A percentile compares a stretch with the other conserved stretches of the same genome.
phyloP scores from a whole-genome alignment of 2,113 vertebrate species.

The Kryptolebias marmoratus region DNA sequence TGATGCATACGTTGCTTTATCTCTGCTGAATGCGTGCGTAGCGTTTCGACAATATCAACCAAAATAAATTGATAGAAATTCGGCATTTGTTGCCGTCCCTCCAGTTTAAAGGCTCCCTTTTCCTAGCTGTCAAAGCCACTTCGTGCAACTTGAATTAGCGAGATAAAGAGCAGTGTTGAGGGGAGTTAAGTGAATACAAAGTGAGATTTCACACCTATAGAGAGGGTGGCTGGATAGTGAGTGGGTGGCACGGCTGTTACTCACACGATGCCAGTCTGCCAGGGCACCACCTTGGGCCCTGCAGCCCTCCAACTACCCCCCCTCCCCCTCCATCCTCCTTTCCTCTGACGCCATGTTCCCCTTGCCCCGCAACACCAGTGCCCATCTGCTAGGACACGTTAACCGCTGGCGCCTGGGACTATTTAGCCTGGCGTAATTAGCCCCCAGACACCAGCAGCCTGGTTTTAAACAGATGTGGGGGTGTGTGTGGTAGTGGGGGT shows the following conservation, averaged over 20 bases:
- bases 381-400: constrained; percentile 78
- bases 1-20: background rate
- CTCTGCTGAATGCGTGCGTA: background rate
- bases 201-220: constrained; percentile 78
- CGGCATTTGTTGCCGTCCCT: constrained; percentile 3
- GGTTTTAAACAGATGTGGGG: constrained; percentile 81
- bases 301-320: constrained; percentile 12
- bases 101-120: constrained; percentile 2
- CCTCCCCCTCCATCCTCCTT: constrained; percentile 32
- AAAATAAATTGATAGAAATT: constrained; percentile 6
- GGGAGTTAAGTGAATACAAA: constrained; percentile 60
- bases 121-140: constrained; percentile 23
- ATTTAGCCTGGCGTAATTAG: constrained; percentile 80
- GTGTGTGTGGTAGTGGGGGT: background rate
- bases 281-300: constrained; percentile 72
- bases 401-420: constrained; percentile 77
- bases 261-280: constrained; percentile 74
- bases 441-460: constrained; percentile 78
- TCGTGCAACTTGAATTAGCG: constrained; percentile 51
- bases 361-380: constrained; percentile 73
- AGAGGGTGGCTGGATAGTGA: constrained; percentile 68
- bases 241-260: constrained; percentile 77
- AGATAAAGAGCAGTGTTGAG: constrained; percentile 35
- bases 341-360: constrained; percentile 72
- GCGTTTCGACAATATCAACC: constrained; percentile 9